These are phyloP conservation scores for Tamandua tetradactyla DNA, from an alignment of 2,797 vertebrate species.

Conservation along the genomic window DNA sequence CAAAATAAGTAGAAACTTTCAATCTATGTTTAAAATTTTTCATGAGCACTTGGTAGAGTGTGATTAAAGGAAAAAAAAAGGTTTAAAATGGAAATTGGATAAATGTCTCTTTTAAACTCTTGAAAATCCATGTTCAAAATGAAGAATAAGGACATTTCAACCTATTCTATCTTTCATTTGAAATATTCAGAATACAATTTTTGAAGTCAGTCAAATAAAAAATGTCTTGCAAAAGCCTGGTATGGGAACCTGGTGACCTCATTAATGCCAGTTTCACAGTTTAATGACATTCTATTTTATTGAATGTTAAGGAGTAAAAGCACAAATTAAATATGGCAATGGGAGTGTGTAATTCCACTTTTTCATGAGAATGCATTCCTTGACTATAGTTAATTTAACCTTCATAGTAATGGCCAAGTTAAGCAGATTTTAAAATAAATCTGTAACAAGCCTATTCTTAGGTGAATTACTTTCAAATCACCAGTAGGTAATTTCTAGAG, in stretches of 20 bases:
- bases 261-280: constrained; percentile 24
- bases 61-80: neutral
- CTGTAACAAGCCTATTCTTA: neutral
- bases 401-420: constrained; percentile 19
- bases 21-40: constrained; percentile 10
- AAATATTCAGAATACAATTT: constrained; percentile 44
- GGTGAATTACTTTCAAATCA: constrained; percentile 4
- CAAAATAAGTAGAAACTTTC: constrained; percentile 46
- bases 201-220: too few relatives aligned
- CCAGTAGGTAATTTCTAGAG: neutral
- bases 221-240: neutral
- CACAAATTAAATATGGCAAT: constrained; percentile 25
- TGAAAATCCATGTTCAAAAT: neutral
- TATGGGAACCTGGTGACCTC: neutral
- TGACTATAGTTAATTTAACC: constrained; percentile 27
- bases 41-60: neutral
- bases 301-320: constrained; percentile 24
- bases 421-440: constrained; percentile 50
- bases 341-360: neutral
- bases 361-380: constrained; percentile 10
- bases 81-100: constrained; percentile 1
- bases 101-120: neutral
- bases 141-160: constrained; percentile 28
- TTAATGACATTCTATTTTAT: neutral
- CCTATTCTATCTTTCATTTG: neutral